Evolutionary conservation across 2,888 invertebrate species (phyloP).

Genomic region (Drosophila antonietae): DNA sequence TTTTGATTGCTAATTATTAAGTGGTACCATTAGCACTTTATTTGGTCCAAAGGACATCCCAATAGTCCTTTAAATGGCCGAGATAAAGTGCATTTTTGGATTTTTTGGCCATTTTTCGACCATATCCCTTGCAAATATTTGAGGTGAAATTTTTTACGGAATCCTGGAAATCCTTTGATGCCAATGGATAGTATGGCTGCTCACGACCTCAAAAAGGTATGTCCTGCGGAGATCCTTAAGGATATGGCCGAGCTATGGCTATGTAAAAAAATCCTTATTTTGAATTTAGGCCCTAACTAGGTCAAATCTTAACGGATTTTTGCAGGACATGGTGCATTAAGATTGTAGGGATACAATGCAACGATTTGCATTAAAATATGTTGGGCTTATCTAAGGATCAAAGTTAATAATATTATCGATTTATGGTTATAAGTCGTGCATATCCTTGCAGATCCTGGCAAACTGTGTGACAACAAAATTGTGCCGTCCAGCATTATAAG

Average conservation of each 20-base stretch:
- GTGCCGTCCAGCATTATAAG: background rate
- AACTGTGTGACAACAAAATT: background rate
- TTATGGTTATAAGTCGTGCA: background rate
- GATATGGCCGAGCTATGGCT: background rate
- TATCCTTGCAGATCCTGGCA: background rate
- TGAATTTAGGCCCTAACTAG: background rate
- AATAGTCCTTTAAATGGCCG: background rate
- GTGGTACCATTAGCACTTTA: background rate
- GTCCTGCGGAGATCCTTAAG: background rate
- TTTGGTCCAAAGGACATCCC: background rate
- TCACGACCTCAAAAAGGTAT: background rate
- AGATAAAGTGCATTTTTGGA: constrained; percentile 1
- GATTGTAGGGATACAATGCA: background rate
- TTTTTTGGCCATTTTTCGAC: background rate
- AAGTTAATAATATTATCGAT: background rate
- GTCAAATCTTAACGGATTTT: background rate
- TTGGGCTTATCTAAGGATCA: background rate
- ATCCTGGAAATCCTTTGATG: constrained; percentile 4
- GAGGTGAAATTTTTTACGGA: background rate
- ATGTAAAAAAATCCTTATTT: background rate
- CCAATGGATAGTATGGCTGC: background rate
- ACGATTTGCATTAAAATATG: background rate
- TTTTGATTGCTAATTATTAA: background rate
- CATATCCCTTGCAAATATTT: constrained; percentile 1
- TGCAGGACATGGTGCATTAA: background rate